These are phyloP conservation scores for Panurus biarmicus DNA, from an alignment of 2,113 vertebrate genomes.

Conservation along the genomic window DNA sequence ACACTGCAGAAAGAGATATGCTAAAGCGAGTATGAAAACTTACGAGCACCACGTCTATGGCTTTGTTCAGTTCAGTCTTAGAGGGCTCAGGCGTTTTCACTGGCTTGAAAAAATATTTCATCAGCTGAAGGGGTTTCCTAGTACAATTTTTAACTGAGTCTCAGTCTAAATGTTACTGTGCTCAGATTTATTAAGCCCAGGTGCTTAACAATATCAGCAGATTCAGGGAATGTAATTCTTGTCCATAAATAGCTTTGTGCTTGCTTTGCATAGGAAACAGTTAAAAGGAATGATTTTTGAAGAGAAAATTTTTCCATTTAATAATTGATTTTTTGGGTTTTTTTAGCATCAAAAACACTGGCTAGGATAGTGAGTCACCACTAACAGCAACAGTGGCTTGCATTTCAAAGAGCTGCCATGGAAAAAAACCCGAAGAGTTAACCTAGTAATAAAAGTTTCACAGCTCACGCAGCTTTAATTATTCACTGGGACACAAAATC, in stretches of 20 bases:
- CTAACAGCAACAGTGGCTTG: neutral
- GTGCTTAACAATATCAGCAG: neutral
- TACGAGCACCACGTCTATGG: neutral
- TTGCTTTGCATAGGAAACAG: neutral
- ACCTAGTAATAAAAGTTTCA: constrained; percentile 29
- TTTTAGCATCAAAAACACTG: neutral
- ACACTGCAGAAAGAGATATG: neutral
- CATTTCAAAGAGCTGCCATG: neutral
- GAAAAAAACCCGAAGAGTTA: neutral
- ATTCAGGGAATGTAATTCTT: neutral
- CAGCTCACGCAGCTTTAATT: constrained; percentile 6
- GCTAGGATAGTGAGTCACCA: neutral
- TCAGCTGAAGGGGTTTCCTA: neutral
- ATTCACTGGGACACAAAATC: neutral
- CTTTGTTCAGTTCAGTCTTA: neutral
- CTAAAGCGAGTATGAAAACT: neutral
- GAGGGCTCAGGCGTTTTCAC: neutral
- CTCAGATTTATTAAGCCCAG: neutral
- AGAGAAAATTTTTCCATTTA: neutral
- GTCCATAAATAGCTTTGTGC: neutral
- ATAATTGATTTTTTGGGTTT: neutral
- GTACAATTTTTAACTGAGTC: neutral
- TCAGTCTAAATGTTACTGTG: neutral
- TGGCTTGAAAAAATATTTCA: neutral
- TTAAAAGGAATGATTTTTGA: neutral